Conservation (phyloP, 2,113 vertebrate genomes). For the Anthoscopus minutus region DNA sequence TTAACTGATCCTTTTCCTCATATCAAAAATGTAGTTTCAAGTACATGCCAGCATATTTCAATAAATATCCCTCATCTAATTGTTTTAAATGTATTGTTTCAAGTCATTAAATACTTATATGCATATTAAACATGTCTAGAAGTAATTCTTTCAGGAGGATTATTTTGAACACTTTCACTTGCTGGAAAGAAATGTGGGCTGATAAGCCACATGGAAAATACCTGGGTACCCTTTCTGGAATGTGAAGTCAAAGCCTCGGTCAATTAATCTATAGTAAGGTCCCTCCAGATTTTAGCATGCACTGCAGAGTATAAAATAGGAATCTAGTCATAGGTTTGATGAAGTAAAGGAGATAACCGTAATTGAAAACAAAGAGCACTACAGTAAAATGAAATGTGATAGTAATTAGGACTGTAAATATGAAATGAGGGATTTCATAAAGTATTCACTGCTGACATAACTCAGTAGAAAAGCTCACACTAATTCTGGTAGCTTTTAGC, state of each 20-base stretch:
- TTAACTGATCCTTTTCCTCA: neutral
- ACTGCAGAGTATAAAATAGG: neutral
- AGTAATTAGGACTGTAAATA: neutral
- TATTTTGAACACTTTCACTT: neutral
- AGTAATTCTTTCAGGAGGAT: neutral
- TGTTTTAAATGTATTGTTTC: neutral
- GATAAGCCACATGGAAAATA: neutral
- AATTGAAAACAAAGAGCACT: neutral
- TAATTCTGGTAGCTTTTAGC: neutral
- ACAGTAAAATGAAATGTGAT: neutral
- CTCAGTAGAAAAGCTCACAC: neutral
- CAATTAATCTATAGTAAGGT: neutral
- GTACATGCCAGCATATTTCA: neutral
- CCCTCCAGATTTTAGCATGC: neutral
- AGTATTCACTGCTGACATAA: neutral
- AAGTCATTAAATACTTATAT: neutral
- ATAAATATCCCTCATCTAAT: neutral
- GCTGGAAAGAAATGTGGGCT: neutral
- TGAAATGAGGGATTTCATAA: neutral
- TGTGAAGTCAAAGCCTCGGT: neutral
- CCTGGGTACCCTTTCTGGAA: neutral
- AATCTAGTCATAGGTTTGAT: neutral
- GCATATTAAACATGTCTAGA: neutral
- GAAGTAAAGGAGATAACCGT: neutral
- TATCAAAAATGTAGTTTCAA: constrained; percentile 15